Evolutionary conservation across 2,888 invertebrate genomes (phyloP).

Genomic region (Catocala nupta): DNA sequence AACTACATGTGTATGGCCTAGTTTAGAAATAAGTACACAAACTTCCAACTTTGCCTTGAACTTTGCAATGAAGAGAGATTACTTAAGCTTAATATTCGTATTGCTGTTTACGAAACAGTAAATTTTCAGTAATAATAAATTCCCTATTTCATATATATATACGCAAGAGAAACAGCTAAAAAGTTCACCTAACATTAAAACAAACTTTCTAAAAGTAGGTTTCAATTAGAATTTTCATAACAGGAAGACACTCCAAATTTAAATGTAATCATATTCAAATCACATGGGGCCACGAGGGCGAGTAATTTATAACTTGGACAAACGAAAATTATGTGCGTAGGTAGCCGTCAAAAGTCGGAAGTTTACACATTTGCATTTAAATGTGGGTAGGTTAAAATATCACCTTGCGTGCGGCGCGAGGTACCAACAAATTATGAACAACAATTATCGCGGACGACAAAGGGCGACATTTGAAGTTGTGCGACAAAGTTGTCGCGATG

Average conservation of each 20-base stretch:
- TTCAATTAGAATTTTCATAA: constrained; percentile 49
- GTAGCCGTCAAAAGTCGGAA: constrained; percentile 72
- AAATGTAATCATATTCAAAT: constrained; percentile 74
- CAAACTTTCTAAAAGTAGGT: constrained; percentile 16
- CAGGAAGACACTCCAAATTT: constrained; percentile 67
- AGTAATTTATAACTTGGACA: constrained; percentile 77
- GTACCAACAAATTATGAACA: constrained; percentile 77
- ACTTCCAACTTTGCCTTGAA: not conserved
- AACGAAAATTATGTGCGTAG: constrained; percentile 78
- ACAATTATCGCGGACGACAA: constrained; percentile 69
- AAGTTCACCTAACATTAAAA: not conserved
- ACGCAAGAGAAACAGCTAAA: not conserved
- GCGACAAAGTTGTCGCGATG: constrained; percentile 57
- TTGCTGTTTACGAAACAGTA: not conserved
- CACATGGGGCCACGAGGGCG: constrained; percentile 62
- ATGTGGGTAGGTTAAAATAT: constrained; percentile 79
- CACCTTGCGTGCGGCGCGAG: constrained; percentile 69
- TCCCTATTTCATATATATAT: too few relatives aligned
- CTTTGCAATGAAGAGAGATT: constrained; percentile 4
- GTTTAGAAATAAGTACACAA: constrained; percentile 5
- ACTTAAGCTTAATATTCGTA: constrained; percentile 3
- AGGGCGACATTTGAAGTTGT: constrained; percentile 29
- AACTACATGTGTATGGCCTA: constrained; percentile 35
- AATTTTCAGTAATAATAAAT: not conserved
- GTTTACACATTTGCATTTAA: constrained; percentile 82